A percentile compares a stretch with the other conserved stretches of the same genome.
Conservation (phyloP, 92 coral and sea anemone genomes). For the Parazoanthus swiftii region DNA sequence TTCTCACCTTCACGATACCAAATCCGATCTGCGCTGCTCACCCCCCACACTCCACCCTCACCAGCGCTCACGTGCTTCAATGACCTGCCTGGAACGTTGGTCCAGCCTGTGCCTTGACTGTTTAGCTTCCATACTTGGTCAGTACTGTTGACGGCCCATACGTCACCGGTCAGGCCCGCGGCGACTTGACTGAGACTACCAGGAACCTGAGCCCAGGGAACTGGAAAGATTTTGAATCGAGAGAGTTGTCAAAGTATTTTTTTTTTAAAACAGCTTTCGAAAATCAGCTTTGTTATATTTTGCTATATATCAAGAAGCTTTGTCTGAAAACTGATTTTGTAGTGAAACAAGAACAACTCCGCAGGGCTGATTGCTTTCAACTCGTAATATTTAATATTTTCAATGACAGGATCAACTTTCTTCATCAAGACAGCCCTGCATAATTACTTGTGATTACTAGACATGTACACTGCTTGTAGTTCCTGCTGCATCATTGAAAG, state of each 20-base stretch:
- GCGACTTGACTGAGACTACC: slow-evolving; percentile 13
- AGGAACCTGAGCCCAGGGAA: slow-evolving; percentile 17
- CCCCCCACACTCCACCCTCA: slow-evolving; percentile 17
- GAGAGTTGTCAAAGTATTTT: not conserved
- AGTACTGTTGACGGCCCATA: slow-evolving; percentile 18
- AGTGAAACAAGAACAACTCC: too few relatives aligned
- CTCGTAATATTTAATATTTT: too few relatives aligned
- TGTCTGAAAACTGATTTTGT: too few relatives aligned
- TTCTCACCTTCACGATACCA: slow-evolving; percentile 11
- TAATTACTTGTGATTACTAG: too few relatives aligned
- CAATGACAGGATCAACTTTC: too few relatives aligned
- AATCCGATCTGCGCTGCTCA: slow-evolving; percentile 1
- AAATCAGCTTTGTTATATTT: not conserved
- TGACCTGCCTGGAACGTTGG: not conserved
- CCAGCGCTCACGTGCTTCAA: slow-evolving; percentile 7
- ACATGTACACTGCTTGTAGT: too few relatives aligned
- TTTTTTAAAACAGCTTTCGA: not conserved
- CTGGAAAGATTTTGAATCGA: not conserved
- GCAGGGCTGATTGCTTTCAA: too few relatives aligned
- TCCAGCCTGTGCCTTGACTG: not conserved
- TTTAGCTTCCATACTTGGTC: slow-evolving; percentile 25
- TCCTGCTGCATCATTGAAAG: too few relatives aligned
- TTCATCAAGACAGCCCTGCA: too few relatives aligned
- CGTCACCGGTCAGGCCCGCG: slow-evolving; percentile 35
- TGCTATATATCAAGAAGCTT: too few relatives aligned